These are phyloP conservation scores for Allophyes oxyacanthae DNA, from an alignment of 2,888 invertebrate genomes.

Conservation along the genomic window DNA sequence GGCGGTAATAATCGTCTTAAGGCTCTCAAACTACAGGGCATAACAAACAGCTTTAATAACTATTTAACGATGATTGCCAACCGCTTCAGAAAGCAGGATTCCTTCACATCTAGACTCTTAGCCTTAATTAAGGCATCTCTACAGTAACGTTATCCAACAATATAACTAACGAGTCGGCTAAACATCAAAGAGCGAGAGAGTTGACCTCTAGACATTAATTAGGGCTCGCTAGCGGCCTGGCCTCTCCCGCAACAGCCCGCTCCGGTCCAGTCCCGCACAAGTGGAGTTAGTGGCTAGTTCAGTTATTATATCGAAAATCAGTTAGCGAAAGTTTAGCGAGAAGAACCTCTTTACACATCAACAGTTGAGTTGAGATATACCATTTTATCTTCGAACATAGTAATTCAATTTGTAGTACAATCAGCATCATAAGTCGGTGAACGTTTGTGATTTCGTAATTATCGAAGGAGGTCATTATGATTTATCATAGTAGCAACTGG, in stretches of 20 bases:
- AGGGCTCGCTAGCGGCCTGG: slow-evolving; percentile 19
- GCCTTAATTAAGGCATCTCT: slow-evolving; percentile 21
- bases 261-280: slow-evolving; percentile 8
- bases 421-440: too few relatives aligned
- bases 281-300: slow-evolving; percentile 39
- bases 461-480: too few relatives aligned
- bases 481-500: too few relatives aligned
- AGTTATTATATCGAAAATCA: slow-evolving; percentile 47
- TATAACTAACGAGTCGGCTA: slow-evolving; percentile 44
- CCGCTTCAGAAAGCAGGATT: background rate
- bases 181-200: slow-evolving; percentile 50
- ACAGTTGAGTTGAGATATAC: background rate
- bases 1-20: slow-evolving; percentile 26
- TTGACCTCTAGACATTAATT: slow-evolving; percentile 58
- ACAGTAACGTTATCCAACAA: slow-evolving; percentile 39
- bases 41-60: too few relatives aligned
- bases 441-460: too few relatives aligned
- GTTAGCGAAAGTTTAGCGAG: slow-evolving; percentile 35
- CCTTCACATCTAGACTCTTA: background rate
- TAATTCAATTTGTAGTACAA: slow-evolving; percentile 1
- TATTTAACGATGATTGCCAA: background rate
- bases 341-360: slow-evolving; percentile 21
- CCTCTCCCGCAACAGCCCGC: slow-evolving; percentile 13
- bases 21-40: background rate
- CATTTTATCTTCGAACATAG: slow-evolving; percentile 1